Evolutionary conservation across 2,797 vertebrate genomes (phyloP).

Genomic region (Amblyraja radiata): DNA sequence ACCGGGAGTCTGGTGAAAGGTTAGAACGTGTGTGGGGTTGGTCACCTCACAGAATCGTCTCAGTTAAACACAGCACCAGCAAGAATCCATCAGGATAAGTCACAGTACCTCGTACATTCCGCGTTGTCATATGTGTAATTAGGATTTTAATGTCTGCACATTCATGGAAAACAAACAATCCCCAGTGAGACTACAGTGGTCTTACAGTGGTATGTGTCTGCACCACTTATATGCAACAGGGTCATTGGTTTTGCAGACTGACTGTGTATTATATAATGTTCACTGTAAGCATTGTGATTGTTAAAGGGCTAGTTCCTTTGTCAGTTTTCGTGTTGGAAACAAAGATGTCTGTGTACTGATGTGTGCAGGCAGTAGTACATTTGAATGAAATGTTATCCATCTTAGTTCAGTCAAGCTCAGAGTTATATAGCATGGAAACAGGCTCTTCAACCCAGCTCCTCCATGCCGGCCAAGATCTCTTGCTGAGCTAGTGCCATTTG

Average conservation of each 20-base stretch:
- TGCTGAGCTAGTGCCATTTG: no score
- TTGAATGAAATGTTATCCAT: background rate
- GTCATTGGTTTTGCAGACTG: background rate
- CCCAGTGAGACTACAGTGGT: background rate
- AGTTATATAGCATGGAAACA: background rate
- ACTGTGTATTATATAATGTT: background rate
- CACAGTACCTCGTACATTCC: background rate
- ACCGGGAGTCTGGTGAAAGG: no score
- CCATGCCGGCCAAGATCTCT: no score
- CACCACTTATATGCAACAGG: background rate
- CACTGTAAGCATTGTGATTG: conserved; percentile 21
- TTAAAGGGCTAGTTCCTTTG: background rate
- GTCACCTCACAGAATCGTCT: background rate
- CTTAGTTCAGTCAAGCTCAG: background rate
- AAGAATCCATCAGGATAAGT: no score
- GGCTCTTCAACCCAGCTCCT: no score
- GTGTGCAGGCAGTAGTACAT: no score
- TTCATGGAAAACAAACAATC: background rate
- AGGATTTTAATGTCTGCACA: background rate
- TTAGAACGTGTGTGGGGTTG: background rate
- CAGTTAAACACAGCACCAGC: background rate
- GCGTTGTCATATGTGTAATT: background rate
- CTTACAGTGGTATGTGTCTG: background rate
- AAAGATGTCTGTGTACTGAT: background rate
- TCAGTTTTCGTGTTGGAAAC: background rate